Evolutionary conservation across 2,888 invertebrate species (phyloP).

Genomic region (Drosophila nigritarsus): DNA sequence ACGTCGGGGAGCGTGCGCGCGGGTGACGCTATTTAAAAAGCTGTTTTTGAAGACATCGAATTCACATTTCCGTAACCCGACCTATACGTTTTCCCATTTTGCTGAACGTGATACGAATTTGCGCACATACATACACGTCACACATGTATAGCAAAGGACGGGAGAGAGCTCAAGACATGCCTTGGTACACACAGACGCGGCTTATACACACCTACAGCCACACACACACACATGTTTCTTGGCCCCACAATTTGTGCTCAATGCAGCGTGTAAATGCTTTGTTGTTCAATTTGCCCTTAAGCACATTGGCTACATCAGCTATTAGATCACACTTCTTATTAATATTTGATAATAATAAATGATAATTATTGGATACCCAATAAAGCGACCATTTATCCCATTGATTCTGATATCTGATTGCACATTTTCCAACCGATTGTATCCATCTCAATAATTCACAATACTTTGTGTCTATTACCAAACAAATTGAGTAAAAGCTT

Average conservation of each 20-base stretch:
- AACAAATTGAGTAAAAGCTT: not conserved
- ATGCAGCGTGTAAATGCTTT: slow-evolving; percentile 52
- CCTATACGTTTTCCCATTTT: slow-evolving; percentile 72
- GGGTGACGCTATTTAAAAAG: slow-evolving; percentile 55
- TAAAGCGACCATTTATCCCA: not conserved
- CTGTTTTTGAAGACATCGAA: slow-evolving; percentile 78
- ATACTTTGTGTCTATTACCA: not conserved
- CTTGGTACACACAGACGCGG: slow-evolving; percentile 4
- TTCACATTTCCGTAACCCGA: slow-evolving; percentile 72
- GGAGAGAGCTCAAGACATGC: slow-evolving; percentile 25
- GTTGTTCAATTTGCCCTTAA: slow-evolving; percentile 26
- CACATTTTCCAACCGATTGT: not conserved
- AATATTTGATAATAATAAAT: slow-evolving; percentile 1
- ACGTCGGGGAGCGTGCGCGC: slow-evolving; percentile 7
- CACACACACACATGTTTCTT: not conserved
- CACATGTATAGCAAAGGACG: slow-evolving; percentile 45
- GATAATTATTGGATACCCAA: not conserved
- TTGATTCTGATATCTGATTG: not conserved
- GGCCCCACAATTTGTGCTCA: slow-evolving; percentile 41
- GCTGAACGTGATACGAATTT: slow-evolving; percentile 73
- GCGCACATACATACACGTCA: slow-evolving; percentile 21
- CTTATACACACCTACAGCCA: slow-evolving; percentile 1
- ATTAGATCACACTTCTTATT: not conserved
- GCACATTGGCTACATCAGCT: slow-evolving; percentile 8
- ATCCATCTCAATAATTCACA: slow-evolving; percentile 4